Evolutionary conservation across 2,888 invertebrate species (phyloP), one percentile per base, ranked within the genome.

Genomic region (Hoplodrina ambigua): DNA sequence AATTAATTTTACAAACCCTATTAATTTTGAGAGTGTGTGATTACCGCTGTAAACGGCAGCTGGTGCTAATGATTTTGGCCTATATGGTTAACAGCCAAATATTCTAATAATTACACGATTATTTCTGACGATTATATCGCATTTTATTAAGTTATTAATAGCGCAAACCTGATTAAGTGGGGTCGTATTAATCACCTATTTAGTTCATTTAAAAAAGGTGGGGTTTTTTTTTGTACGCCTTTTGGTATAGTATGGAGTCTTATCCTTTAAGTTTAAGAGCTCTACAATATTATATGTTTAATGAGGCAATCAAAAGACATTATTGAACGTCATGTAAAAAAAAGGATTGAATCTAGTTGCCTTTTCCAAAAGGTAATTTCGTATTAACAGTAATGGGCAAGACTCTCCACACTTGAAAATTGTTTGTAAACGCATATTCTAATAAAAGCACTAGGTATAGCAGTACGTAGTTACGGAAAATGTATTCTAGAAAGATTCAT

Each of bases 1-100:
- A 52, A 66, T 19, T 5, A 19, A 37, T 37, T 2, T 25, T 4
- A 41, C 3, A 1, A 62, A 41, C 2, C 10, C 46, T 19, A 55
- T 69, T 4, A 55, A 68, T 56, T 56, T 56, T 30, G 30, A 54
- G 46, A 54, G 50, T 20, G 11, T n/a, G 15, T 6, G 11, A 56
- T 70, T 33, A 70, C 4, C 30, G 15, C 7, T 71, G n/a, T 52
- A 25, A 54, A 41, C 17, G 17, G 2, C 25, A 49, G 0, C 17
- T 11, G 4, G 41, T 55, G 46, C 4, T 55, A 73, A 64, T 15
- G 7, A 70, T 44, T 41, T 55, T n/a, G 41, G 11, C 15, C 13
- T 15, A 15, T 19, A 6, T 49, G 5, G 8, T 41, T 41, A 15
- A 41, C 20, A n/a, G 41, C 6, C 15, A 50, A 44, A 70, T 74